Conservation (phyloP, 2,797 vertebrate species). For the Periophthalmus magnuspinnatus region DNA sequence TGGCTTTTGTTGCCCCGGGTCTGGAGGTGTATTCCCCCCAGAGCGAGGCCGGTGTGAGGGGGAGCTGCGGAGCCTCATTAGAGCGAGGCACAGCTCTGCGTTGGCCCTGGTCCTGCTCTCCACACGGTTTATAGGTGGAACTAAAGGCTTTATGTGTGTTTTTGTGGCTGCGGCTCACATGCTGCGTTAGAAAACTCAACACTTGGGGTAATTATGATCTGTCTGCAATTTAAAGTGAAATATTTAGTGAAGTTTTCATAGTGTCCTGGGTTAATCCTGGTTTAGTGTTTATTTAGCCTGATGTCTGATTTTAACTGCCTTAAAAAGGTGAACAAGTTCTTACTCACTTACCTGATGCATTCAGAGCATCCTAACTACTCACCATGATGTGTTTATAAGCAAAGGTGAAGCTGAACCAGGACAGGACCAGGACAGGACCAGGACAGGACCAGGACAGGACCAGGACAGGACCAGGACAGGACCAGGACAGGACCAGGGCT, state of each 20-base stretch:
- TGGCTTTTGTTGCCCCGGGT: conserved; percentile 68
- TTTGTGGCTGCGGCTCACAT: conserved; percentile 34
- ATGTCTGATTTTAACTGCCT: too few species aligned
- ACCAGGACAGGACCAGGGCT: too few species aligned
- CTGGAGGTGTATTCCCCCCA: conserved; percentile 71
- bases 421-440: too few species aligned
- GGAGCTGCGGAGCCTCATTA: conserved; percentile 63
- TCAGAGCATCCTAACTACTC: too few species aligned
- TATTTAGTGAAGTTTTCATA: neutral
- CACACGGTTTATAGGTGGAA: conserved; percentile 63
- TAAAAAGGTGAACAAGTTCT: too few species aligned
- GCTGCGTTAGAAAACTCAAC: conserved; percentile 51
- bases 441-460: too few species aligned
- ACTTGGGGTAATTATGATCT: conserved; percentile 63
- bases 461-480: too few species aligned
- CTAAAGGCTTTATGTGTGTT: conserved; percentile 61
- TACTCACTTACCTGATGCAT: too few species aligned
- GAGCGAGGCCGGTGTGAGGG: conserved; percentile 14
- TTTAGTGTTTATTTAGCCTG: too few species aligned
- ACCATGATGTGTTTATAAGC: too few species aligned
- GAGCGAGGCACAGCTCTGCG: conserved; percentile 60
- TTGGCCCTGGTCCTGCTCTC: conserved; percentile 49
- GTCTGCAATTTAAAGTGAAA: conserved; percentile 61
- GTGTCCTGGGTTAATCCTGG: neutral
- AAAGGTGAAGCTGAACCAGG: too few species aligned